Evolutionary conservation across 2,797 vertebrate genomes (phyloP).

Genomic region (Paedocypris micromegethes): DNA sequence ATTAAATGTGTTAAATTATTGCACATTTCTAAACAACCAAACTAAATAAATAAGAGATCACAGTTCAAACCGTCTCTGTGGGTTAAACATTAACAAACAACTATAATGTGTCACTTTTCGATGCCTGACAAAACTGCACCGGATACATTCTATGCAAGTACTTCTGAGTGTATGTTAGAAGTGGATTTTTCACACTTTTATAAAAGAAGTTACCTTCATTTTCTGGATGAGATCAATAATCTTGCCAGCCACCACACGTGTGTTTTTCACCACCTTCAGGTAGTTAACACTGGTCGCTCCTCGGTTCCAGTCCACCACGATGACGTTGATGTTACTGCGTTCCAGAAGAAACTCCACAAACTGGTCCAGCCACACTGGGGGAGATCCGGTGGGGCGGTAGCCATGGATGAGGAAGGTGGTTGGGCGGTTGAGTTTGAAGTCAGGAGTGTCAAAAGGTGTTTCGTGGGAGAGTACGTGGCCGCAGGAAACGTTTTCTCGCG

Average conservation of each 20-base stretch:
- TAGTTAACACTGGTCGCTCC: conserved; percentile 86
- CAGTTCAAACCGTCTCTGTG: not conserved
- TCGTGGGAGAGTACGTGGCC: conserved; percentile 63
- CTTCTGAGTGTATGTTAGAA: no score
- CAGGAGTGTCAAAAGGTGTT: conserved; percentile 58
- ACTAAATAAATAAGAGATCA: not conserved
- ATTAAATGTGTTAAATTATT: no score
- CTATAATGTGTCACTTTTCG: not conserved
- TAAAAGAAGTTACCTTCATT: conserved; percentile 72
- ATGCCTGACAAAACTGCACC: no score
- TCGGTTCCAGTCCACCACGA: conserved; percentile 90
- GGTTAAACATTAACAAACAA: conserved; percentile 12
- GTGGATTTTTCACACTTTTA: no score
- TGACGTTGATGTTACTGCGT: conserved; percentile 70
- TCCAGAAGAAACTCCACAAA: conserved; percentile 62
- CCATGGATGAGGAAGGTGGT: conserved; percentile 85
- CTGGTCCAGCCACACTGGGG: conserved; percentile 71
- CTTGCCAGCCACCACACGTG: conserved; percentile 65
- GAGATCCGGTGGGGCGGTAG: conserved; percentile 79
- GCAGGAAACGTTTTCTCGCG: conserved; percentile 66
- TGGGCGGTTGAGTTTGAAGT: conserved; percentile 63
- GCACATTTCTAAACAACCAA: no score
- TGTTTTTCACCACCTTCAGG: conserved; percentile 70
- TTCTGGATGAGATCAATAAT: conserved; percentile 68
- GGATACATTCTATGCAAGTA: no score